phyloP scores from a whole-genome alignment of 2,113 vertebrate genomes.

The Dendropsophus ebraccatus region DNA sequence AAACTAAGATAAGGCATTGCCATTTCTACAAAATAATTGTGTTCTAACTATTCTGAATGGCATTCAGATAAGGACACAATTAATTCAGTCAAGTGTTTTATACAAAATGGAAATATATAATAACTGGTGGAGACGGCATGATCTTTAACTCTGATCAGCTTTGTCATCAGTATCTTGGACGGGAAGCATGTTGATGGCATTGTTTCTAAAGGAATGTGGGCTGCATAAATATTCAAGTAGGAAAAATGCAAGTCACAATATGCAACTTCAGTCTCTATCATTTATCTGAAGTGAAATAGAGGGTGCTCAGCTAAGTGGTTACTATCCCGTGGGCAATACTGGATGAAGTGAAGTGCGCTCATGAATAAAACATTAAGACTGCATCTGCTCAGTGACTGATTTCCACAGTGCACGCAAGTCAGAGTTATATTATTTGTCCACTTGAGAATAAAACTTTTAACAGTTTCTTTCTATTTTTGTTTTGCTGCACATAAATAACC shows the following conservation, averaged over 20 bases:
- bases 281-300: conserved; percentile 56
- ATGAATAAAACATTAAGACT: conserved; percentile 54
- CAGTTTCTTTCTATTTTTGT: not conserved
- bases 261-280: conserved; percentile 48
- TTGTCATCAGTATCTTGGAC: not conserved
- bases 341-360: conserved; percentile 53
- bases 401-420: conserved; percentile 38
- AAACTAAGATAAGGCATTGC: conserved; percentile 9
- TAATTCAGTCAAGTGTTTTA: not conserved
- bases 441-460: conserved; percentile 39
- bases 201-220: conserved; percentile 14
- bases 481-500: conserved; percentile 25
- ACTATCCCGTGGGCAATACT: conserved; percentile 49
- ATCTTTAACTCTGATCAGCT: conserved; percentile 5
- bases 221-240: conserved; percentile 46
- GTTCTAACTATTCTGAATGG: conserved; percentile 4
- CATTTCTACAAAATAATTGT: conserved; percentile 23
- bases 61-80: conserved; percentile 26
- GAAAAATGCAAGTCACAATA: conserved; percentile 44
- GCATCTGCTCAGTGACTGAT: conserved; percentile 52
- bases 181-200: not conserved
- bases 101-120: not conserved
- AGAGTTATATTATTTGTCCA: conserved; percentile 36
- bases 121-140: not conserved
- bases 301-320: conserved; percentile 58